Evolutionary conservation across 35 echinoderm and acorn worm species (phyloP).

Genomic region (Ophioderma brevispina): DNA sequence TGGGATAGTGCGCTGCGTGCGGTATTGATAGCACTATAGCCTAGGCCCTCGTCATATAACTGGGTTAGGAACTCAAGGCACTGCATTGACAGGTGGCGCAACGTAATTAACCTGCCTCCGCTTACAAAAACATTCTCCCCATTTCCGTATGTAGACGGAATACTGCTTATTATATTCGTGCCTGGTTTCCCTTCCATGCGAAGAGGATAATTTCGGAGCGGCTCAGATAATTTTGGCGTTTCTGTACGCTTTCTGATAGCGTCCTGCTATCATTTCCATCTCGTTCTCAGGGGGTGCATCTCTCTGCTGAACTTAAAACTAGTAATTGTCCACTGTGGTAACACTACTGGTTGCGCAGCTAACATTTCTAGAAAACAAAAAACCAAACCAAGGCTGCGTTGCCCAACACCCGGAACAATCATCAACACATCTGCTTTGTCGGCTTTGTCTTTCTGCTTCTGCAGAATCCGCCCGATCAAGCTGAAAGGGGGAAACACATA

Average conservation of each 20-base stretch:
- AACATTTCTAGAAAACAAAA: conserved; percentile 36
- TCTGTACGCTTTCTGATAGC: conserved; percentile 21
- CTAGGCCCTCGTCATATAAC: conserved; percentile 30
- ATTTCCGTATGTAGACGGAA: conserved; percentile 34
- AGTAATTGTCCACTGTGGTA: not conserved
- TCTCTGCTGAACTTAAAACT: not conserved
- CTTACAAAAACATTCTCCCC: conserved; percentile 25
- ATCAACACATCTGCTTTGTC: not conserved
- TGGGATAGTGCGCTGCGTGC: conserved; percentile 37
- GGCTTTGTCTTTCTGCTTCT: not conserved
- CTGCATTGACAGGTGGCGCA: conserved; percentile 8
- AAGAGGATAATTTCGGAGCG: not conserved
- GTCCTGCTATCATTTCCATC: conserved; percentile 4
- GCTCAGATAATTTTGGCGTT: conserved; percentile 1
- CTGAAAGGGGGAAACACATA: conserved; percentile 53
- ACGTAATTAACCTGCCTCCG: conserved; percentile 4
- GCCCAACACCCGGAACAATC: not conserved
- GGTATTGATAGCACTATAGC: conserved; percentile 65
- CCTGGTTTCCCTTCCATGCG: conserved; percentile 28
- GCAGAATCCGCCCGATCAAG: not conserved
- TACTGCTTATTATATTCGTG: conserved; percentile 54
- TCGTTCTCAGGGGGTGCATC: conserved; percentile 15
- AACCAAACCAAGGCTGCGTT: conserved; percentile 76
- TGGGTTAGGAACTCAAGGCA: conserved; percentile 43
- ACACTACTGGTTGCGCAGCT: conserved; percentile 11